These are phyloP conservation scores for Neotragus moschatus DNA, from an alignment of 2,113 vertebrate species.

Conservation along the genomic window DNA sequence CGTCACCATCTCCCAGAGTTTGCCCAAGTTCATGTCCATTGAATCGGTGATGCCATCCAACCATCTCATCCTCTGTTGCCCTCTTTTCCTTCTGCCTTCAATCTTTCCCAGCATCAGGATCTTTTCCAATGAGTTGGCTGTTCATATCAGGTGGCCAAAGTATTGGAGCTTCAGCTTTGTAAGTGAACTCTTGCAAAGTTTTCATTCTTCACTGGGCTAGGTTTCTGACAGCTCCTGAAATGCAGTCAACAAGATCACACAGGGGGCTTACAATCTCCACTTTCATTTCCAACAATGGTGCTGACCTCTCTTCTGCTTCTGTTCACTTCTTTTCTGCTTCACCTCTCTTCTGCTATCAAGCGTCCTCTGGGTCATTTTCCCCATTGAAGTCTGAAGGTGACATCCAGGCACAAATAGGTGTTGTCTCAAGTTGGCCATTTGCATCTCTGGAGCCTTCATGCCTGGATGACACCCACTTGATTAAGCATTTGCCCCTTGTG, in stretches of 20 bases:
- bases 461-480: background rate
- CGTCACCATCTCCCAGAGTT: background rate
- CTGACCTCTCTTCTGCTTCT: background rate
- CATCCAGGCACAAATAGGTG: background rate
- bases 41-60: background rate
- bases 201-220: background rate
- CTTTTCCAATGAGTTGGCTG: background rate
- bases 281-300: background rate
- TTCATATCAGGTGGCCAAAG: background rate
- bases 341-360: background rate
- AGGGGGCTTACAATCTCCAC: background rate
- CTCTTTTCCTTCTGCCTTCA: background rate
- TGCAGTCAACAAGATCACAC: background rate
- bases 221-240: background rate
- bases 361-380: background rate
- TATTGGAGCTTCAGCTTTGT: background rate
- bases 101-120: background rate
- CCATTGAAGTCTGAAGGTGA: background rate
- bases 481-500: background rate
- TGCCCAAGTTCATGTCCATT: background rate
- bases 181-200: background rate
- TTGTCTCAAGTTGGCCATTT: background rate
- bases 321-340: background rate
- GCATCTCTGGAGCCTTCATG: background rate
- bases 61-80: background rate